Evolutionary conservation across 1,140 invertebrate genomes (phyloP).

Genomic region (Euwallacea similis): DNA sequence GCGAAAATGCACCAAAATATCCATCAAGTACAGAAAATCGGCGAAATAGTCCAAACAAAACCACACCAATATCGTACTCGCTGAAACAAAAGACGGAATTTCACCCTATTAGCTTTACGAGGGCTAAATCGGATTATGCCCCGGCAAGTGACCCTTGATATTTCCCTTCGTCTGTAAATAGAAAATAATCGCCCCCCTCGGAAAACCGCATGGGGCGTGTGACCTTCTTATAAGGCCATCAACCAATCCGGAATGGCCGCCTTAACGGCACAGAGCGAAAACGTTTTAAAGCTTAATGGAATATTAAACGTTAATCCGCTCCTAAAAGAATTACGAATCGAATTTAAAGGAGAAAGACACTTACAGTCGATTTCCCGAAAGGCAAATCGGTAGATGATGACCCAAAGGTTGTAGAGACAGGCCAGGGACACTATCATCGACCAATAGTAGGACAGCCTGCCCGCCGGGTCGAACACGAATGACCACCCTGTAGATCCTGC

Average conservation of each 20-base stretch:
- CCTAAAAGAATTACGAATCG: background rate
- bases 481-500: constrained; percentile 75
- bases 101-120: background rate
- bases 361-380: constrained; percentile 89
- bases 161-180: constrained; percentile 11
- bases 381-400: constrained; percentile 97
- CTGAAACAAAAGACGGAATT: constrained; percentile 53
- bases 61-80: constrained; percentile 89
- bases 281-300: constrained; percentile 4
- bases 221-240: constrained; percentile 11
- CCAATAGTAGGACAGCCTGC: constrained; percentile 92
- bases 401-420: constrained; percentile 99
- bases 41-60: constrained; percentile 96
- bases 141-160: constrained; percentile 7
- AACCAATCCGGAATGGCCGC: constrained; percentile 13
- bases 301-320: background rate
- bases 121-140: background rate
- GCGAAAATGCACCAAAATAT: constrained; percentile 96
- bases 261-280: background rate
- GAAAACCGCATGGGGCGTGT: constrained; percentile 11
- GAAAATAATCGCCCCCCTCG: constrained; percentile 19
- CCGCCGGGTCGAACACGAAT: constrained; percentile 90
- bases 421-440: constrained; percentile 96
- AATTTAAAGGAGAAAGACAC: constrained; percentile 46
- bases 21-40: constrained; percentile 93